phyloP scores from a whole-genome alignment of 92 coral and sea anemone species.

The Metridium senile region DNA sequence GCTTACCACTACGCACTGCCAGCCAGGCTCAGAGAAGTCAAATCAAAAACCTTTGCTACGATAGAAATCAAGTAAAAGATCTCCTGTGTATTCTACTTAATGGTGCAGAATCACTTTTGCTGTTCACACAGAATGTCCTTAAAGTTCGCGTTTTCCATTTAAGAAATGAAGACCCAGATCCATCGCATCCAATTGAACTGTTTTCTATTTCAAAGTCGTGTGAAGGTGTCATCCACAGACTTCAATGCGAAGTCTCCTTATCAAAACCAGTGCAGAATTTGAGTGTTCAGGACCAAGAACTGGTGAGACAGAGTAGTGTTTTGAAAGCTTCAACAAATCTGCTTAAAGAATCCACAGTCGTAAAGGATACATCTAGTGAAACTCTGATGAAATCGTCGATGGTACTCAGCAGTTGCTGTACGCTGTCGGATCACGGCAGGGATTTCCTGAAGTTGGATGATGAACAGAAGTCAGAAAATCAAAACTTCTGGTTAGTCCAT shows the following conservation, averaged over 20 bases:
- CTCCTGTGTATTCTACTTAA: constrained; percentile 50
- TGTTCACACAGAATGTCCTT: constrained; percentile 78
- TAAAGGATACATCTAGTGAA: not conserved
- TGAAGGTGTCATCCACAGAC: constrained; percentile 19
- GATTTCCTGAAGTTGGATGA: constrained; percentile 5
- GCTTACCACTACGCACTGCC: constrained; percentile 82
- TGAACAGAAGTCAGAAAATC: not conserved
- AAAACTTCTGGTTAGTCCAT: constrained; percentile 63
- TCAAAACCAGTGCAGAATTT: constrained; percentile 42
- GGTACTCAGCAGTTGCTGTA: constrained; percentile 19
- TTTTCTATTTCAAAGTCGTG: constrained; percentile 63
- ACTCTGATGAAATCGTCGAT: constrained; percentile 42
- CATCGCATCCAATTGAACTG: constrained; percentile 41
- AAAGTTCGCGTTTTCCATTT: constrained; percentile 66
- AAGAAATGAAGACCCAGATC: constrained; percentile 22
- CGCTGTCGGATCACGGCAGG: constrained; percentile 37
- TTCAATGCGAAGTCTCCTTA: constrained; percentile 34
- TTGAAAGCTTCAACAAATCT: constrained; percentile 54
- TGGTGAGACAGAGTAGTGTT: constrained; percentile 57
- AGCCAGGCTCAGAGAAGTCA: constrained; percentile 69
- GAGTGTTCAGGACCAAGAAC: constrained; percentile 38
- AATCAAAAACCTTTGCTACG: constrained; percentile 67
- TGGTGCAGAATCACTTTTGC: constrained; percentile 72
- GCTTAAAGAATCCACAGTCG: not conserved
- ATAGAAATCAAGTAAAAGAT: constrained; percentile 52